Percentiles rank a stretch among this genome's conserved stretches.
Evolutionary conservation across 2,888 invertebrate genomes (phyloP).

Genomic region (Cataglyphis albicans): DNA sequence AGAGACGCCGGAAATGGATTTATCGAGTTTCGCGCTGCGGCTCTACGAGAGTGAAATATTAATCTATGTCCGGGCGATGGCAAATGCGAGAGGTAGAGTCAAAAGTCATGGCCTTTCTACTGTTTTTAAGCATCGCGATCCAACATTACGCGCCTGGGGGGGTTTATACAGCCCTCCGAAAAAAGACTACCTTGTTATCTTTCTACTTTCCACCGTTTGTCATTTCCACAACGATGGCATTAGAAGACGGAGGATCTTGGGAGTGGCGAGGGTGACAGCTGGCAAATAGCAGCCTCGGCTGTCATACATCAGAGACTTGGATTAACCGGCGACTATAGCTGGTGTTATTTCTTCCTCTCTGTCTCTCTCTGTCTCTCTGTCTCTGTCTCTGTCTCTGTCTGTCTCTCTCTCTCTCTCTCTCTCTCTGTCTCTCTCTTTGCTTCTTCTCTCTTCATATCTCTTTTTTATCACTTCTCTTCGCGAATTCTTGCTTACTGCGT

Average conservation of each 20-base stretch:
- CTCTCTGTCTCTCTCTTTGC: background rate
- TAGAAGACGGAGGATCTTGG: conserved; percentile 38
- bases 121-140: conserved; percentile 62
- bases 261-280: conserved; percentile 35
- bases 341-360: conserved; percentile 10
- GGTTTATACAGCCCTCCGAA: conserved; percentile 33
- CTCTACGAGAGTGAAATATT: conserved; percentile 16
- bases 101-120: conserved; percentile 29
- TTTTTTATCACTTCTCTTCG: conserved; percentile 24
- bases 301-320: conserved; percentile 62
- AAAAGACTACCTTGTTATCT: conserved; percentile 69
- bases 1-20: conserved; percentile 24
- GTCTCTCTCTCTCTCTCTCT: background rate
- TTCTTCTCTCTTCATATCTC: background rate
- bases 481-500: conserved; percentile 10
- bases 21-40: conserved; percentile 25
- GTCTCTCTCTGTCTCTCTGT: conserved; percentile 1
- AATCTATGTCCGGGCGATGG: conserved; percentile 14
- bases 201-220: conserved; percentile 69
- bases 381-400: conserved; percentile 12
- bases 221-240: conserved; percentile 68
- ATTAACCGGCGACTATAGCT: conserved; percentile 59
- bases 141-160: conserved; percentile 44
- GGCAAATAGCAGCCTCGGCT: conserved; percentile 48
- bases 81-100: conserved; percentile 3